phyloP scores from a whole-genome alignment of 2,113 vertebrate species.

The Blennius ocellaris region DNA sequence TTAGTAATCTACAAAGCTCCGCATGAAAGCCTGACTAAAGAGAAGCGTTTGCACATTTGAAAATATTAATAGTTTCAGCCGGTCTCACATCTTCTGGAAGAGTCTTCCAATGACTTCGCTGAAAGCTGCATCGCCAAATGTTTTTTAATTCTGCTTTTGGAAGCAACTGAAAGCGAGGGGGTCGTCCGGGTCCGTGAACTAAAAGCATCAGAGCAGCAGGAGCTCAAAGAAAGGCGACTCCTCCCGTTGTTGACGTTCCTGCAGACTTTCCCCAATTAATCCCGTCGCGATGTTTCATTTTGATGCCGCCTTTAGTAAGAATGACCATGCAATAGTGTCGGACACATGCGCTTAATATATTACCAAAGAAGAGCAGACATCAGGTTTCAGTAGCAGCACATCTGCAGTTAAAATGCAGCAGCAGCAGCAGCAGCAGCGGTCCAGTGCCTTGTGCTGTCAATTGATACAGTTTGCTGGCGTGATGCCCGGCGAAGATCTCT shows the following conservation, averaged over 20 bases:
- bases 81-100: no score
- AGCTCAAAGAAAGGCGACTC: constrained; percentile 30
- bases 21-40: no score
- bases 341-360: background rate
- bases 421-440: background rate
- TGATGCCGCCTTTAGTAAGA: background rate
- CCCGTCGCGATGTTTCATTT: background rate
- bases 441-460: background rate
- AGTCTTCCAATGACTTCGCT: no score
- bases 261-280: constrained; percentile 4
- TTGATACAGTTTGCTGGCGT: constrained; percentile 51
- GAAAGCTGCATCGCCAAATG: no score
- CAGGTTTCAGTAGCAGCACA: constrained; percentile 7
- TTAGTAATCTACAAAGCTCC: no score
- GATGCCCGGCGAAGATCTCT: constrained; percentile 31
- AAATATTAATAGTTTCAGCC: no score
- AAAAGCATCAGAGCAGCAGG: constrained; percentile 30
- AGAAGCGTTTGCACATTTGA: no score
- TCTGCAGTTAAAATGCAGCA: constrained; percentile 30
- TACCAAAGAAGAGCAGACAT: background rate
- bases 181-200: no score
- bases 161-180: no score
- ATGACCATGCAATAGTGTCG: background rate
- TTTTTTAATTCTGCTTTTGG: no score
- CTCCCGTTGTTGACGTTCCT: constrained; percentile 28